phyloP scores from a whole-genome alignment of 23 tunicate genomes.

The Styela clava region DNA sequence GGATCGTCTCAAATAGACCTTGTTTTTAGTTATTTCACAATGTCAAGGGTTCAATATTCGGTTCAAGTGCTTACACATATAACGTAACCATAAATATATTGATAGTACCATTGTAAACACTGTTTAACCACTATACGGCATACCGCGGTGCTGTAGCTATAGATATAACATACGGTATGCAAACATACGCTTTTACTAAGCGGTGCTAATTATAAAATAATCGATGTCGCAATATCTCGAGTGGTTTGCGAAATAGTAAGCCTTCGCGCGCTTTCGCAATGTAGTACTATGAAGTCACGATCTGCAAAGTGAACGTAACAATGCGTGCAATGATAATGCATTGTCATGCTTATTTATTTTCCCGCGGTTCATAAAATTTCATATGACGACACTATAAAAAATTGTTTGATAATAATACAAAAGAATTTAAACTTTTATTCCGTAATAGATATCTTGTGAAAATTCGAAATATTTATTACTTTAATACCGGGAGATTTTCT shows the following conservation, averaged over 20 bases:
- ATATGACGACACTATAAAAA: not conserved
- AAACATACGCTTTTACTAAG: no score
- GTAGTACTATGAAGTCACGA: not conserved
- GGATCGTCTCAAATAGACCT: no score
- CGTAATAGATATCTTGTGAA: not conserved
- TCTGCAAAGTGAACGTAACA: not conserved
- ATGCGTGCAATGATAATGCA: not conserved
- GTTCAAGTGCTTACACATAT: no score
- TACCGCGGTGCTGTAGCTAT: no score
- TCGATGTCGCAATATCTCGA: not conserved
- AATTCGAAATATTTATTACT: not conserved
- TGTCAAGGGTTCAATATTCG: no score
- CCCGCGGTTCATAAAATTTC: not conserved
- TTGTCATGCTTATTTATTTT: not conserved
- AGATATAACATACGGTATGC: no score
- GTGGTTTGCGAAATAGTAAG: not conserved
- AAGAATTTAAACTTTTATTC: not conserved
- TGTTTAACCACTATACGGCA: no score
- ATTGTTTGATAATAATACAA: not conserved
- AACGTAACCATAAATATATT: no score
- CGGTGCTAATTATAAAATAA: no score
- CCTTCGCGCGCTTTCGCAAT: not conserved
- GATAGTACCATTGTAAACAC: no score
- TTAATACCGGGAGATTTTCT: not conserved
- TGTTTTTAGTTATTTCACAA: no score